phyloP scores from a whole-genome alignment of 2,113 vertebrate species.

The Monopterus albus region DNA sequence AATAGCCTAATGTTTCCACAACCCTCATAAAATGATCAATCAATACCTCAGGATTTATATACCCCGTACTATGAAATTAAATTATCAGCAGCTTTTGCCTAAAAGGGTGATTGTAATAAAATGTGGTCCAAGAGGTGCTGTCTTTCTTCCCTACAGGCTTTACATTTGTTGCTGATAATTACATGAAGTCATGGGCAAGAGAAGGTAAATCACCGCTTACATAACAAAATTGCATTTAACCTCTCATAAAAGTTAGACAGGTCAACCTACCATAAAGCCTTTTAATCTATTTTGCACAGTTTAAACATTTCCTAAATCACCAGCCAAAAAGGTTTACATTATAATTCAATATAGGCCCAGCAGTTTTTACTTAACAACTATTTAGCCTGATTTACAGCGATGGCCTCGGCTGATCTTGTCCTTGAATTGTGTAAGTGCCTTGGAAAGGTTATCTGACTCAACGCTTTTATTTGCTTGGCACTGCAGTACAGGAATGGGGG shows the following conservation, averaged over 20 bases:
- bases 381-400: slow-evolving; percentile 39
- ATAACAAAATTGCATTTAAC: slow-evolving; percentile 55
- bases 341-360: background rate
- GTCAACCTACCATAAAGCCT: background rate
- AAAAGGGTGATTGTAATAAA: background rate
- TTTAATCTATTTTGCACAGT: background rate
- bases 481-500: slow-evolving; percentile 80
- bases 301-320: slow-evolving; percentile 2
- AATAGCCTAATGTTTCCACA: background rate
- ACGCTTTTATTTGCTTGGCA: slow-evolving; percentile 84
- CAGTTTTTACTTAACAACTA: background rate
- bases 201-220: slow-evolving; percentile 52
- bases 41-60: too few species aligned
- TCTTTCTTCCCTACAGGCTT: slow-evolving; percentile 32
- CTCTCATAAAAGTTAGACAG: slow-evolving; percentile 10
- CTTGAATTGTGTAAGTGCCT: slow-evolving; percentile 84
- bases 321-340: background rate
- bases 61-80: background rate
- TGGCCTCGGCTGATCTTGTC: slow-evolving; percentile 79
- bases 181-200: slow-evolving; percentile 58
- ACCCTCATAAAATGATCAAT: background rate
- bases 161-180: slow-evolving; percentile 60
- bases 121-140: background rate
- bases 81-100: background rate
- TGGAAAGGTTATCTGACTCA: slow-evolving; percentile 85